Base-by-base conservation (phyloP, 2,113 vertebrate species). In the Ploceus nigricollis region DNA sequence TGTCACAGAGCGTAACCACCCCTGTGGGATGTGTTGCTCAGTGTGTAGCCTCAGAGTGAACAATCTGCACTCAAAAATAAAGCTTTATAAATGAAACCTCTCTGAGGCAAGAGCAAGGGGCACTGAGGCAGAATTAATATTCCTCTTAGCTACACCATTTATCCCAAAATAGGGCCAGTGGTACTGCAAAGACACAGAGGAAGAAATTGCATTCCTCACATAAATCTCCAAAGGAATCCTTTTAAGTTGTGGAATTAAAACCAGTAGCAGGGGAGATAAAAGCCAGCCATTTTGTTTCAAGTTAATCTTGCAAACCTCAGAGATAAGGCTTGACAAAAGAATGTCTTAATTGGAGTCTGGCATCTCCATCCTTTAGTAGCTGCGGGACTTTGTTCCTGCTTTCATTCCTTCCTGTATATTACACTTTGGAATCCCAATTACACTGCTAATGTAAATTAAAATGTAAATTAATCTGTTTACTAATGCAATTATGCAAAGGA, bases 381-480 rank as follows among this genome's bases (percentile, higher is more conserved):
- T 86, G 18, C 0, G n/a, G 71, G 82, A 94, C 50, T 85, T 75
- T 19, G 7, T 53, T 76, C 51, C 51, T 15, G 37, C 48, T 92
- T 94, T 95, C 75, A 72, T 91, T 91, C 35, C 75, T 76, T 79
- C 70, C 71, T 92, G 63, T 80, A 42, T 82, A 65, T 86, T 77
- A 33, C 71, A 50, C 60, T 82, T 87, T 54, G 84, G 51, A 65
- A 75, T 94, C 56, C 65, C 53, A 93, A 87, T 94, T 95, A 85
- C 84, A 68, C 51, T 48, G 53, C 66, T 94, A 91, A 96, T 85
- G 65, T 64, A 91, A 93, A 95, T 94, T 82, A 90, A 96, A 94
- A 95, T 91, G 84, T 79, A 91, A 97, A 94, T 94, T 82, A 95
- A 93, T 89, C 78, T 85, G 82, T 89, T 95, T 91, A 90, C 44